phyloP scores from a whole-genome alignment of 2,113 vertebrate genomes.

The Daubentonia madagascariensis region DNA sequence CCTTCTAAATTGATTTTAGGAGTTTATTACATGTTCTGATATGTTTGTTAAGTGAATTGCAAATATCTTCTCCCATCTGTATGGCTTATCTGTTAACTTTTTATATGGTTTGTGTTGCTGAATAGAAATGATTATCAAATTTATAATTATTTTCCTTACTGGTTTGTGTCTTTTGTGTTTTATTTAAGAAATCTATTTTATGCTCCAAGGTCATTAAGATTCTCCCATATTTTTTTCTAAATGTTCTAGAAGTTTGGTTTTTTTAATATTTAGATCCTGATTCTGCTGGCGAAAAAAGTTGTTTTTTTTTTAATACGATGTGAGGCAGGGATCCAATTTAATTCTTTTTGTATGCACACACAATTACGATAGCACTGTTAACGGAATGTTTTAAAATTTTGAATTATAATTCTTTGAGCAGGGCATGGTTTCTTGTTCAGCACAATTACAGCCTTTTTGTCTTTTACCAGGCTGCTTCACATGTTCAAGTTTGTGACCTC shows the following conservation, averaged over 20 bases:
- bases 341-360: background rate
- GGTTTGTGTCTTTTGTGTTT: background rate
- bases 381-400: background rate
- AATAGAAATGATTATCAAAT: background rate
- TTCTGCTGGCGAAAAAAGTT: background rate
- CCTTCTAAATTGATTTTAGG: background rate
- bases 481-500: background rate
- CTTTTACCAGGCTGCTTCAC: background rate
- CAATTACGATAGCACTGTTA: background rate
- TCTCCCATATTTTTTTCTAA: background rate
- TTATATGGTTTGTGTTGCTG: conserved; percentile 12
- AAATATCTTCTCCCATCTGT: background rate
- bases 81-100: conserved; percentile 36
- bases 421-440: background rate
- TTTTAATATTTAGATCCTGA: background rate
- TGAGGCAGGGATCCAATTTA: background rate
- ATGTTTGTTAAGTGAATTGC: background rate
- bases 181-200: background rate
- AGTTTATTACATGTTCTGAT: background rate
- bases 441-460: background rate
- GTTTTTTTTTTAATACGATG: background rate
- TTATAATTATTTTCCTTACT: background rate
- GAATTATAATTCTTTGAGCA: conserved; percentile 23
- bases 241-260: background rate
- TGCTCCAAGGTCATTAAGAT: background rate